Evolutionary conservation across 2,888 invertebrate species (phyloP).

Genomic region (Cerceris rybyensis): DNA sequence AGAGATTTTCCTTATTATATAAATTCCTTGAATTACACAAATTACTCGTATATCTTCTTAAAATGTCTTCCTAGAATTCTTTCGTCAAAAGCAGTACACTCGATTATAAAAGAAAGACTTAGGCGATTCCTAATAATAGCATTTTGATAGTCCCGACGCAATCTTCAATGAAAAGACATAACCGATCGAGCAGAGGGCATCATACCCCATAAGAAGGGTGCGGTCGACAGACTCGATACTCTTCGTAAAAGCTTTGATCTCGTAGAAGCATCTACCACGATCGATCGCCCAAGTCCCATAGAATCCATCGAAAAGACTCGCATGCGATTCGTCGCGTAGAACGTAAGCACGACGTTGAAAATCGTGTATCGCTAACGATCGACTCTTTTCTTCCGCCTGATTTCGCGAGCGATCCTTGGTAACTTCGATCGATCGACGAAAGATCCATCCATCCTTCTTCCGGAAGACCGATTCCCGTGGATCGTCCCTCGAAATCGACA

Average conservation of each 20-base stretch:
- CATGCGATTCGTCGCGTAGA: too few species aligned
- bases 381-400: too few species aligned
- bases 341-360: too few species aligned
- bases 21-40: too few species aligned
- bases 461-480: neutral
- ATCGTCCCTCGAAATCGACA: conserved; percentile 22
- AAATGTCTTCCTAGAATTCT: neutral
- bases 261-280: neutral
- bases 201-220: conserved; percentile 14
- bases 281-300: too few species aligned
- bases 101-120: neutral
- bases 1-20: too few species aligned
- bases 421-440: conserved; percentile 4
- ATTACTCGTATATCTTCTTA: too few species aligned
- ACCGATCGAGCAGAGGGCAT: conserved; percentile 28
- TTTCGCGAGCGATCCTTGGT: neutral
- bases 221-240: neutral
- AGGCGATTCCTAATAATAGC: neutral
- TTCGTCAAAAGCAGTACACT: conserved; percentile 25
- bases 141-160: conserved; percentile 12
- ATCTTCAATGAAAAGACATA: conserved; percentile 8
- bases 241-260: neutral
- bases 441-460: neutral
- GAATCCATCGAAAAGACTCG: too few species aligned
- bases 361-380: too few species aligned